These are phyloP conservation scores for Ceyx melanurus DNA, from an alignment of 2,113 vertebrate genomes.

Conservation along the genomic window DNA sequence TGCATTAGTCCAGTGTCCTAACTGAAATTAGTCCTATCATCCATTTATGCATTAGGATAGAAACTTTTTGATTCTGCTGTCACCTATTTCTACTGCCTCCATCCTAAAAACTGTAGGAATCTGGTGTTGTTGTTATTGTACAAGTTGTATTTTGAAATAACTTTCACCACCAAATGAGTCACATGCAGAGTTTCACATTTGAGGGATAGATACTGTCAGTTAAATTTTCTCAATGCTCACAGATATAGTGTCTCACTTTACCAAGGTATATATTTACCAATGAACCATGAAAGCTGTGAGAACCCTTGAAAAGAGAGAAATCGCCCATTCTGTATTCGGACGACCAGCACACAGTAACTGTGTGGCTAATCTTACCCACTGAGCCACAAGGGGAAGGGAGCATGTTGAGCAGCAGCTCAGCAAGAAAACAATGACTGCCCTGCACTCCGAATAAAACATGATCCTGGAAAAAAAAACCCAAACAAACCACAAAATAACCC, in stretches of 20 bases:
- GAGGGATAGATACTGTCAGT: too few species aligned
- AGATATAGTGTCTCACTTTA: not conserved
- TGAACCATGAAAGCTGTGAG: not conserved
- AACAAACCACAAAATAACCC: too few species aligned
- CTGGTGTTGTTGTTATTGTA: not conserved
- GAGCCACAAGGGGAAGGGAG: not conserved
- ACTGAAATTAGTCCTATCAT: not conserved
- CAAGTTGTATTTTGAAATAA: not conserved
- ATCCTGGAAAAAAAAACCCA: not conserved
- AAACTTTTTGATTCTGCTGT: not conserved
- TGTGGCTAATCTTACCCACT: not conserved
- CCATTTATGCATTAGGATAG: not conserved
- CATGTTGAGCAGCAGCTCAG: not conserved
- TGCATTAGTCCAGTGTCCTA: not conserved
- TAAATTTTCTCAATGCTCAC: not conserved
- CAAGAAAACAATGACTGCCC: not conserved
- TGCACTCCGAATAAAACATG: not conserved
- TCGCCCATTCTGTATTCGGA: not conserved
- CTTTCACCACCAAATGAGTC: not conserved
- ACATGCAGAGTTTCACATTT: not conserved
- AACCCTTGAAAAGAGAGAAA: not conserved
- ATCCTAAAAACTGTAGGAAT: not conserved
- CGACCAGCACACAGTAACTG: not conserved
- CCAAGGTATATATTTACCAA: not conserved
- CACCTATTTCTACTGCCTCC: not conserved